Percentiles rank a stretch among this genome's conserved stretches.
phyloP scores from a whole-genome alignment of 1,140 invertebrate species.

The Glossosoma conforme region DNA sequence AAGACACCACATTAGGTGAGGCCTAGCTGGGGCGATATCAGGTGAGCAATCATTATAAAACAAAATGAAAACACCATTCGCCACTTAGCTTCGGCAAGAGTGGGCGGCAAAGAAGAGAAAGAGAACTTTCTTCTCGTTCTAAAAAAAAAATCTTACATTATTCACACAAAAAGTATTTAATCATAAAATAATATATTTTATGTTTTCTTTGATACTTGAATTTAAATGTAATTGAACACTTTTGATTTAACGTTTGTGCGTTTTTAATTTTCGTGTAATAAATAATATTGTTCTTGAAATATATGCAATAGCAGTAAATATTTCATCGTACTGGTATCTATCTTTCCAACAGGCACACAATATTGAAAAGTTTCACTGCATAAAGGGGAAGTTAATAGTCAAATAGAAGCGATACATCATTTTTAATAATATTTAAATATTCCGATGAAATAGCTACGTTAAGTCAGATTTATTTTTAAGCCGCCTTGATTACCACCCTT shows the following conservation, averaged over 20 bases:
- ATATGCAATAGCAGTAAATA: too few species aligned
- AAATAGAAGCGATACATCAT: too few species aligned
- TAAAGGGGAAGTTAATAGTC: too few species aligned
- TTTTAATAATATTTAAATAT: neutral
- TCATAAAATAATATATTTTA: neutral
- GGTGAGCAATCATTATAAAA: constrained; percentile 24
- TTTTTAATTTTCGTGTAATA: too few species aligned
- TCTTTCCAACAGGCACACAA: too few species aligned
- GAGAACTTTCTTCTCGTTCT: neutral
- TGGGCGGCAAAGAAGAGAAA: too few species aligned
- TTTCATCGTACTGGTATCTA: too few species aligned
- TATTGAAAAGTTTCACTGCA: too few species aligned
- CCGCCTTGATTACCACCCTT: constrained; percentile 11
- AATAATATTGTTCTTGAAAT: too few species aligned
- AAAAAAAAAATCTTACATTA: neutral
- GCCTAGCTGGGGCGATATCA: constrained; percentile 19
- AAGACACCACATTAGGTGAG: constrained; percentile 15
- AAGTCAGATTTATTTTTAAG: constrained; percentile 17
- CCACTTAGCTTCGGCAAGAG: constrained; percentile 20
- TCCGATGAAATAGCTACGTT: too few species aligned
- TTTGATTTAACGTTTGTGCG: too few species aligned
- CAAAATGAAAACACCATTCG: constrained; percentile 24
- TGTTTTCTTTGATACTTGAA: neutral
- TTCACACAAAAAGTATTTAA: neutral
- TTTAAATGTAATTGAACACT: neutral